Conservation (phyloP, 2,888 invertebrate species). For the Yponomeuta plumbellus region DNA sequence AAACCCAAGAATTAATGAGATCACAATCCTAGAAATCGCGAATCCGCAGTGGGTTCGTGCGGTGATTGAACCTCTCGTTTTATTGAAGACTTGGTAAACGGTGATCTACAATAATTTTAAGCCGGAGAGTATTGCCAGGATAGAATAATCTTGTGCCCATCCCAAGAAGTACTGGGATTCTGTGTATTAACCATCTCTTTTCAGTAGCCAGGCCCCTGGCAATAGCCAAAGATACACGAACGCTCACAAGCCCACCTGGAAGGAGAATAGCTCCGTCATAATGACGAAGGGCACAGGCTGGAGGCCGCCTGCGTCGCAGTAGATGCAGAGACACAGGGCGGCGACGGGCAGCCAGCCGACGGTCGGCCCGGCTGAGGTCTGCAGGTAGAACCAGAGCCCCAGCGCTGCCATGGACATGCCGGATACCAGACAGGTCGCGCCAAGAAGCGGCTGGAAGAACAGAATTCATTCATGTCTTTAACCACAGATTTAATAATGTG, state of each 20-base stretch:
- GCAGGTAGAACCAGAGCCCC: constrained; percentile 56
- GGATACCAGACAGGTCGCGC: constrained; percentile 55
- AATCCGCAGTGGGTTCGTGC: too few species aligned
- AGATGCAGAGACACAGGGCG: constrained; percentile 63
- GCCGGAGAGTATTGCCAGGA: too few species aligned
- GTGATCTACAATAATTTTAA: too few species aligned
- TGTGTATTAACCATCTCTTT: too few species aligned
- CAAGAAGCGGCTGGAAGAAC: constrained; percentile 50
- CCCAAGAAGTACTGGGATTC: too few species aligned
- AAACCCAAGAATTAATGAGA: too few species aligned
- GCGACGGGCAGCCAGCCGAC: constrained; percentile 51
- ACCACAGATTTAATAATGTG: neutral
- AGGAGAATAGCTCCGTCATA: constrained; percentile 69
- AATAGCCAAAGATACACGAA: neutral
- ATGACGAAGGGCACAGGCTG: constrained; percentile 68
- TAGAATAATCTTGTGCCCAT: too few species aligned
- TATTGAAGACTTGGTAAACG: too few species aligned
- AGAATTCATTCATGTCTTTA: neutral
- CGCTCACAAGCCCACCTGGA: constrained; percentile 42
- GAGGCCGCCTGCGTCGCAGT: constrained; percentile 64
- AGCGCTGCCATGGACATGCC: constrained; percentile 53
- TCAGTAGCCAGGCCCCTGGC: neutral
- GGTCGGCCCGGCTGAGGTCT: constrained; percentile 23
- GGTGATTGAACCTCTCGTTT: too few species aligned
- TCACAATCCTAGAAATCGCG: too few species aligned